phyloP scores from a whole-genome alignment of 2,888 invertebrate genomes.

The Napeogenes inachia region DNA sequence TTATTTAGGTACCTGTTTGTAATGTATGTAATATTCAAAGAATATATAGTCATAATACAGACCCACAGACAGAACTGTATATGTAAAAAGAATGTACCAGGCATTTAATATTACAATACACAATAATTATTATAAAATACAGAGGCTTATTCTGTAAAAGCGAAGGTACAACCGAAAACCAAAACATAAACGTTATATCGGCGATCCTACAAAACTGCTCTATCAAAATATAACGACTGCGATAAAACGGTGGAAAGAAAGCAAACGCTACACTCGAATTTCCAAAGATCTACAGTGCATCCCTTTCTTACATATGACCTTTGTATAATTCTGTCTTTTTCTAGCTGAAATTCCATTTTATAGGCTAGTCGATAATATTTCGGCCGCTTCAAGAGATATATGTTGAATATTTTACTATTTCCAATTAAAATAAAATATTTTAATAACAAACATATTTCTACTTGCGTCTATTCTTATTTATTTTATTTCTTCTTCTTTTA shows the following conservation, averaged over 20 bases:
- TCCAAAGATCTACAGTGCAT: slow-evolving; percentile 69
- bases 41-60: no score
- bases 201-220: slow-evolving; percentile 69
- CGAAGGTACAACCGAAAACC: slow-evolving; percentile 44
- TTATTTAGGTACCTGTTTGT: no score
- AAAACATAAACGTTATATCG: slow-evolving; percentile 75
- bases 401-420: slow-evolving; percentile 75
- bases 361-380: slow-evolving; percentile 73
- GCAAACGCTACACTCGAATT: slow-evolving; percentile 71
- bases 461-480: not conserved
- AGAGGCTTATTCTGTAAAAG: slow-evolving; percentile 9
- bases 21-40: no score
- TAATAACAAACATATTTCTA: slow-evolving; percentile 31
- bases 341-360: slow-evolving; percentile 66
- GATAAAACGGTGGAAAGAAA: slow-evolving; percentile 76
- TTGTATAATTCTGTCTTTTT: slow-evolving; percentile 52
- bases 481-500: not conserved
- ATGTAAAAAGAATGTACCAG: no score
- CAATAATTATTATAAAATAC: not conserved
- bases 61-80: no score
- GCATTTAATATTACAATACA: not conserved
- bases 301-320: slow-evolving; percentile 52
- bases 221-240: slow-evolving; percentile 76
- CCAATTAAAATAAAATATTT: slow-evolving; percentile 55
- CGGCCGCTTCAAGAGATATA: slow-evolving; percentile 67